Conservation (phyloP, 1,140 invertebrate species). For the Choristoneura fumiferana region DNA sequence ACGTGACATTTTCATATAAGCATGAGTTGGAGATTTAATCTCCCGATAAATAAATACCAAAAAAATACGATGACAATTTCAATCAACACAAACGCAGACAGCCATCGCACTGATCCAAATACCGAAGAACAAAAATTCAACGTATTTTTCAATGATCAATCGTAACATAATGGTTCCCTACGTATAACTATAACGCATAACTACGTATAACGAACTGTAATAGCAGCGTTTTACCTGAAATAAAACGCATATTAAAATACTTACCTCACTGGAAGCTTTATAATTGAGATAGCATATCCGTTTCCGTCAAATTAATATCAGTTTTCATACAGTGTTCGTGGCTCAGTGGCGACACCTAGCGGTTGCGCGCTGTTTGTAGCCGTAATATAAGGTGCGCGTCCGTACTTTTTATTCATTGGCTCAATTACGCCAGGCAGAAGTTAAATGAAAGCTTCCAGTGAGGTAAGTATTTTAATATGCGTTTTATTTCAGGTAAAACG, state of each 20-base stretch:
- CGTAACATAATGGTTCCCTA: too few species aligned
- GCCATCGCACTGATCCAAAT: too few species aligned
- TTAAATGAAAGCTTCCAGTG: constrained; percentile 7
- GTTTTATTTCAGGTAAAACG: constrained; percentile 8
- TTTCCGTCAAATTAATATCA: background rate
- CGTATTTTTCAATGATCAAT: too few species aligned
- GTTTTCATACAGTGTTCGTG: background rate
- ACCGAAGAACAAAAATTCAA: too few species aligned
- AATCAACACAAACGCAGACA: too few species aligned
- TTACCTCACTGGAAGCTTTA: constrained; percentile 11
- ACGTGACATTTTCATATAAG: too few species aligned
- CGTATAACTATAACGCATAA: too few species aligned
- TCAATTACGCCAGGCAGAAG: background rate
- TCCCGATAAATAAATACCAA: too few species aligned
- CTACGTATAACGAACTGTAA: too few species aligned
- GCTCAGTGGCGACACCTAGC: background rate
- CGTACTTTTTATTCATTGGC: background rate
- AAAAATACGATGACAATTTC: too few species aligned
- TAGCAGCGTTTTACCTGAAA: constrained; percentile 3
- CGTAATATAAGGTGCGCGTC: too few species aligned
- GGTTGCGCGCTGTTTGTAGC: background rate
- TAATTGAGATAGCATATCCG: background rate
- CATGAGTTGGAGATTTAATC: too few species aligned
- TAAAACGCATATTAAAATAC: constrained; percentile 9
- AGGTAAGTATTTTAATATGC: constrained; percentile 13